Percentiles rank a stretch among this genome's conserved stretches.
Evolutionary conservation across 2,888 invertebrate genomes (phyloP).

Genomic region (Cecidostiba fungosa): DNA sequence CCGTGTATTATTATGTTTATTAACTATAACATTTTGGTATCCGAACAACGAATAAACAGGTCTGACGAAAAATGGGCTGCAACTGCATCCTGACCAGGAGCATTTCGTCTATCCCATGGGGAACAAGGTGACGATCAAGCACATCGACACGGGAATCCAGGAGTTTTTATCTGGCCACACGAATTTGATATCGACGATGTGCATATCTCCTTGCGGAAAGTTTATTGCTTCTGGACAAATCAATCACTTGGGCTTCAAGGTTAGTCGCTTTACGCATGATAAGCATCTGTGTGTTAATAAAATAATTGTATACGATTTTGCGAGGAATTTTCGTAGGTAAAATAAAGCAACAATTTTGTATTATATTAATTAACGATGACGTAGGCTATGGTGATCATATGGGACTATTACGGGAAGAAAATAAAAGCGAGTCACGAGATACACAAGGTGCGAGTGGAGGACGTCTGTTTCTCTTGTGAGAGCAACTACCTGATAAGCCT

Average conservation of each 20-base stretch:
- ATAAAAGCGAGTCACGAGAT: conserved; percentile 88
- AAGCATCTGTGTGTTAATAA: too few species aligned
- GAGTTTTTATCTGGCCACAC: conserved; percentile 90
- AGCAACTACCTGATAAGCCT: conserved; percentile 91
- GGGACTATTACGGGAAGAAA: conserved; percentile 88
- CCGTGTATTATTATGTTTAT: too few species aligned
- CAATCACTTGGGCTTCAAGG: conserved; percentile 94
- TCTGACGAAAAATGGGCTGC: conserved; percentile 82
- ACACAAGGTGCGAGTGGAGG: conserved; percentile 94
- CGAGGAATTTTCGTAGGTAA: too few species aligned
- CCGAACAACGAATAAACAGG: conserved; percentile 65
- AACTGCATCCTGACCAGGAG: conserved; percentile 86
- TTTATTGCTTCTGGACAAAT: conserved; percentile 94
- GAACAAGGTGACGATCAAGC: conserved; percentile 88
- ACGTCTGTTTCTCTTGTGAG: conserved; percentile 90
- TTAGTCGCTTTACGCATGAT: conserved; percentile 69
- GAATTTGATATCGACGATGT: conserved; percentile 89
- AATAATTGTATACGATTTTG: too few species aligned
- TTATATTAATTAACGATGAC: conserved; percentile 29
- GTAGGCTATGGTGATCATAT: conserved; percentile 90
- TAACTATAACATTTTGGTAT: too few species aligned
- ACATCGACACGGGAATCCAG: conserved; percentile 87
- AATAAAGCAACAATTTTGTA: neutral
- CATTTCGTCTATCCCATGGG: conserved; percentile 90
- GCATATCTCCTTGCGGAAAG: conserved; percentile 88